phyloP scores from a whole-genome alignment of 2,113 vertebrate genomes.

The Urocolius indicus region DNA sequence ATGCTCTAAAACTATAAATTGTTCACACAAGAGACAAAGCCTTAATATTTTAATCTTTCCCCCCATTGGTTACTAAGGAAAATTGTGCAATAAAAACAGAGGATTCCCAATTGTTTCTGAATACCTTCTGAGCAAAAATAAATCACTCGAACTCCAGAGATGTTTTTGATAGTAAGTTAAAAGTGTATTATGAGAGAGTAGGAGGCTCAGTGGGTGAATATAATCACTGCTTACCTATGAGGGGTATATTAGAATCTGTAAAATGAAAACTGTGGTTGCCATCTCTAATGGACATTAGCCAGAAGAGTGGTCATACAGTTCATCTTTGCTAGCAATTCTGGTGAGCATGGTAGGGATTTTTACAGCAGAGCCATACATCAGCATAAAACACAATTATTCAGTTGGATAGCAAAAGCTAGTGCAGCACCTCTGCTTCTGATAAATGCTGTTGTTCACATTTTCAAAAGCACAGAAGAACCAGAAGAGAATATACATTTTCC shows the following conservation, averaged over 20 bases:
- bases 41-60: conserved; percentile 4
- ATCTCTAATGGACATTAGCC: conserved; percentile 1
- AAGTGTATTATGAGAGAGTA: conserved; percentile 15
- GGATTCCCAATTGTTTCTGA: conserved; percentile 13
- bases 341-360: background rate
- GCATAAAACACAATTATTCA: conserved; percentile 9
- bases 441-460: background rate
- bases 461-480: background rate
- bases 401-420: background rate
- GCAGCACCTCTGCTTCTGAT: conserved; percentile 1
- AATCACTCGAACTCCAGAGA: conserved; percentile 27
- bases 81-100: conserved; percentile 27
- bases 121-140: conserved; percentile 35
- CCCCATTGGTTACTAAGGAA: background rate
- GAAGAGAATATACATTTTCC: background rate
- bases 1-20: background rate
- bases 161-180: conserved; percentile 39
- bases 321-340: background rate
- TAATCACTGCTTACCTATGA: conserved; percentile 2
- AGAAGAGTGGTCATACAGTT: background rate
- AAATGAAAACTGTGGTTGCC: background rate
- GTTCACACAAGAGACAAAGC: background rate
- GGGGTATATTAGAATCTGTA: background rate
- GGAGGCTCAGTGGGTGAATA: conserved; percentile 2
- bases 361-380: background rate